These are phyloP conservation scores for Halocynthia roretzi DNA, from an alignment of 23 tunicate species.

Conservation along the genomic window DNA sequence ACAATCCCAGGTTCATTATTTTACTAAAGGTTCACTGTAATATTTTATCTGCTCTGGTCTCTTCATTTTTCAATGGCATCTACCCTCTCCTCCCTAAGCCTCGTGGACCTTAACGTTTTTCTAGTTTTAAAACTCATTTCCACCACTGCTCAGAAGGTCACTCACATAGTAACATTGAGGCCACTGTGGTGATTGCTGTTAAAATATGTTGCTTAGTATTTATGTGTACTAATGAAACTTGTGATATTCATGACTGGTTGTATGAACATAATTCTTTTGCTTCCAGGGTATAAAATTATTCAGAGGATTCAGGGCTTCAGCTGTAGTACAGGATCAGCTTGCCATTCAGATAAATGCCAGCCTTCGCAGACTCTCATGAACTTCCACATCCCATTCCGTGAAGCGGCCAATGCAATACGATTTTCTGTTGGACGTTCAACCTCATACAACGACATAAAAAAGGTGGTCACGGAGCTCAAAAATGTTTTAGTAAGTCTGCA, in stretches of 20 bases:
- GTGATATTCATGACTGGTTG: too few relatives aligned
- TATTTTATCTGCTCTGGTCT: too few relatives aligned
- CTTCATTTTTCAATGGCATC: too few relatives aligned
- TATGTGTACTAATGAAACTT: too few relatives aligned
- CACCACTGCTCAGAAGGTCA: not conserved
- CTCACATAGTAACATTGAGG: too few relatives aligned
- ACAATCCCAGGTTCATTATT: constrained; percentile 38
- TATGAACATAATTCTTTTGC: not conserved
- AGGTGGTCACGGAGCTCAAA: constrained; percentile 54
- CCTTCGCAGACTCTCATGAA: constrained; percentile 59
- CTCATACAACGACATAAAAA: constrained; percentile 46
- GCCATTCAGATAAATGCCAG: constrained; percentile 72
- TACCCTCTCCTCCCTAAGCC: too few relatives aligned
- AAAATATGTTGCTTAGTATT: too few relatives aligned
- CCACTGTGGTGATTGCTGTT: too few relatives aligned
- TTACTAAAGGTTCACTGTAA: constrained; percentile 35
- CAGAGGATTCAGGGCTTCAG: constrained; percentile 39
- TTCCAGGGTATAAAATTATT: constrained; percentile 54
- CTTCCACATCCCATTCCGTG: constrained; percentile 35
- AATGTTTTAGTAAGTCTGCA: too few relatives aligned
- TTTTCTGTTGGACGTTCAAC: constrained; percentile 79
- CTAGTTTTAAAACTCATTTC: not conserved
- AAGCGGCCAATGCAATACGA: constrained; percentile 62
- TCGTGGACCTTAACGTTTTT: not conserved
- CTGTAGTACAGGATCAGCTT: constrained; percentile 96